Conservation (phyloP, 1,140 invertebrate species). For the Scaptomyza montana region DNA sequence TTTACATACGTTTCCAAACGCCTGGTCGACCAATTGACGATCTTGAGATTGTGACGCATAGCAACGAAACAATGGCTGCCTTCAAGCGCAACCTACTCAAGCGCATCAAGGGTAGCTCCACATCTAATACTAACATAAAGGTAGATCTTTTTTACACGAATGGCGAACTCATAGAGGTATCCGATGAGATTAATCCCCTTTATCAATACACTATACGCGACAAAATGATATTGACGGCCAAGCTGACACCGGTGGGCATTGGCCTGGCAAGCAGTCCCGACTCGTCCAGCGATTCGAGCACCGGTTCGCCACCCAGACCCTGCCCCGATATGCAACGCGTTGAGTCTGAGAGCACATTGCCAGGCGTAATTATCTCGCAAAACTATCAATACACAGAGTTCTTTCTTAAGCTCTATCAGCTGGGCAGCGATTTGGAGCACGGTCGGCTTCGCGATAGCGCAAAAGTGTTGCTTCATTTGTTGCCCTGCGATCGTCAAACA, state of each 20-base stretch:
- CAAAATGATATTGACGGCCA: slow-evolving; percentile 96
- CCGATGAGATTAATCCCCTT: slow-evolving; percentile 94
- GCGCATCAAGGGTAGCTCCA: slow-evolving; percentile 88
- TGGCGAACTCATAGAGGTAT: slow-evolving; percentile 93
- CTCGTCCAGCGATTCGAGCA: slow-evolving; percentile 85
- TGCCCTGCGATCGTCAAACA: slow-evolving; percentile 93
- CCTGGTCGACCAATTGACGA: slow-evolving; percentile 96
- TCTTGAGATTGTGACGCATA: slow-evolving; percentile 96
- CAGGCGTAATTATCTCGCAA: slow-evolving; percentile 94
- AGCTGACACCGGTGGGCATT: slow-evolving; percentile 91
- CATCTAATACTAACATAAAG: slow-evolving; percentile 89
- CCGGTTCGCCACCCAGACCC: slow-evolving; percentile 91
- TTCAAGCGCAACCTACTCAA: slow-evolving; percentile 88
- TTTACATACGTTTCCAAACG: slow-evolving; percentile 95
- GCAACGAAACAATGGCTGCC: slow-evolving; percentile 91
- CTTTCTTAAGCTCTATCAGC: slow-evolving; percentile 95
- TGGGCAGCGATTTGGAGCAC: slow-evolving; percentile 92
- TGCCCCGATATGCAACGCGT: slow-evolving; percentile 87
- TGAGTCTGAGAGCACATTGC: slow-evolving; percentile 94
- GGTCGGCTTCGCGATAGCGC: slow-evolving; percentile 93
- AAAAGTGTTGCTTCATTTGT: slow-evolving; percentile 92
- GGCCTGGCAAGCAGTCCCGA: slow-evolving; percentile 94
- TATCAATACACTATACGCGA: slow-evolving; percentile 94
- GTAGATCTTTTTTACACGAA: slow-evolving; percentile 94
- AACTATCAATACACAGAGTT: slow-evolving; percentile 93